These are phyloP conservation scores for Aplysia californica DNA, from an alignment of 1,140 invertebrate genomes.

Conservation along the genomic window DNA sequence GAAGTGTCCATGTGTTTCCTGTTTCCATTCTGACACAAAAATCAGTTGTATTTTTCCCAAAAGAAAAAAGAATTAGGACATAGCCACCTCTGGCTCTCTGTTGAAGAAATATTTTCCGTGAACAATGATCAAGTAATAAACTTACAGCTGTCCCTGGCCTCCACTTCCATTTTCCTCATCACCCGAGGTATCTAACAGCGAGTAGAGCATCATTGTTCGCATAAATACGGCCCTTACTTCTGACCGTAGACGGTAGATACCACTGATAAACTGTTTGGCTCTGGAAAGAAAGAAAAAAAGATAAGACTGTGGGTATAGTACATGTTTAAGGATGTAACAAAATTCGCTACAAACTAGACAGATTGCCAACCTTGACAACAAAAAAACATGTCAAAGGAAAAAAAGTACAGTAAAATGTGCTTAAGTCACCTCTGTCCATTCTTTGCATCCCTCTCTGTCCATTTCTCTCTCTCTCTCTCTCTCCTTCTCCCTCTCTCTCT, in stretches of 20 bases:
- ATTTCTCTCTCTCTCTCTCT: too few relatives aligned
- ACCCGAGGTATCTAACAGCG: constrained; percentile 65
- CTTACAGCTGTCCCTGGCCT: constrained; percentile 63
- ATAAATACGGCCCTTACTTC: constrained; percentile 65
- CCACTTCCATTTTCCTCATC: constrained; percentile 64
- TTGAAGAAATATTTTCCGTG: neutral
- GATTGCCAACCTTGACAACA: neutral
- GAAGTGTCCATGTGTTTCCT: too few relatives aligned
- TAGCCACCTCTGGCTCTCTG: neutral
- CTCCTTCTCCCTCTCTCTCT: too few relatives aligned
- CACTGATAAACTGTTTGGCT: constrained; percentile 59
- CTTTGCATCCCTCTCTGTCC: too few relatives aligned
- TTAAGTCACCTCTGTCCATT: neutral
- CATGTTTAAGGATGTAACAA: neutral
- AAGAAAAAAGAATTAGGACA: neutral
- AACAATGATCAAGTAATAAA: constrained; percentile 1
- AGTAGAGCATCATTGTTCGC: constrained; percentile 68
- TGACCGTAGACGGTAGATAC: constrained; percentile 62
- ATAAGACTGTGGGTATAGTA: neutral
- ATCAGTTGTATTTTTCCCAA: neutral
- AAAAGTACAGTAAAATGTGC: neutral
- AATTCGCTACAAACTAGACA: neutral
- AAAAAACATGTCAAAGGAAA: neutral
- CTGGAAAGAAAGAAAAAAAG: constrained; percentile 39
- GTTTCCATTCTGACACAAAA: neutral